These are phyloP conservation scores for Emydocephalus ijimae DNA, from an alignment of 2,113 vertebrate species.

Conservation along the genomic window DNA sequence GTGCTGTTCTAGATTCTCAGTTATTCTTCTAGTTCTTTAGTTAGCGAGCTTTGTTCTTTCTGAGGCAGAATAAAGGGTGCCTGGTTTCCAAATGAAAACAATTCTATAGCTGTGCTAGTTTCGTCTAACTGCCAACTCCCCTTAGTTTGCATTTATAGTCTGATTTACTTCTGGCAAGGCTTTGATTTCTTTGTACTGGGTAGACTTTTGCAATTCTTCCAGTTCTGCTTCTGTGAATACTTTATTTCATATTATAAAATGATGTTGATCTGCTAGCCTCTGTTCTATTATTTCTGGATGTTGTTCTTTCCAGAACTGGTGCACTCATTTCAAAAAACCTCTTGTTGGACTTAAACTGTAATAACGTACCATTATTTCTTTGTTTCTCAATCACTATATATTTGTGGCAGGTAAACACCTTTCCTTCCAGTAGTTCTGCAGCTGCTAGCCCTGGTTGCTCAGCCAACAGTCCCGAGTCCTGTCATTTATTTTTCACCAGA, in stretches of 20 bases:
- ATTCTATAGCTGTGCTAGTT: not conserved
- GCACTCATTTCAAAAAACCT: not conserved
- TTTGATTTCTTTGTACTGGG: not conserved
- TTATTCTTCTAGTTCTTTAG: not conserved
- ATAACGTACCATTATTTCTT: not conserved
- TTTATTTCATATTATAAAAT: not conserved
- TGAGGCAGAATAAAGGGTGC: not conserved
- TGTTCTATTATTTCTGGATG: not conserved
- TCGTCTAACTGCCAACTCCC: not conserved
- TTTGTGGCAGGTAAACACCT: not conserved
- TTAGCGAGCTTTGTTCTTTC: not conserved
- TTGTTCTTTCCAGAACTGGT: not conserved
- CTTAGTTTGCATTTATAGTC: not conserved
- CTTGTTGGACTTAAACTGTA: not conserved
- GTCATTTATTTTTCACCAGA: not conserved
- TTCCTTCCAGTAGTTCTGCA: not conserved
- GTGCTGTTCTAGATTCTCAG: not conserved
- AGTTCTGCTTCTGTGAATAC: not conserved
- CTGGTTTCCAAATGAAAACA: not conserved
- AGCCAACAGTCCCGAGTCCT: not conserved
- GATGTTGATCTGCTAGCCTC: not conserved
- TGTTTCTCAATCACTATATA: not conserved
- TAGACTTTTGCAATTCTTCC: not conserved
- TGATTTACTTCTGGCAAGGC: not conserved
- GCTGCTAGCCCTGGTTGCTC: not conserved